These are phyloP conservation scores for Strongylocentrotus purpuratus DNA, from an alignment of 35 echinoderm and acorn worm genomes.

Conservation along the genomic window DNA sequence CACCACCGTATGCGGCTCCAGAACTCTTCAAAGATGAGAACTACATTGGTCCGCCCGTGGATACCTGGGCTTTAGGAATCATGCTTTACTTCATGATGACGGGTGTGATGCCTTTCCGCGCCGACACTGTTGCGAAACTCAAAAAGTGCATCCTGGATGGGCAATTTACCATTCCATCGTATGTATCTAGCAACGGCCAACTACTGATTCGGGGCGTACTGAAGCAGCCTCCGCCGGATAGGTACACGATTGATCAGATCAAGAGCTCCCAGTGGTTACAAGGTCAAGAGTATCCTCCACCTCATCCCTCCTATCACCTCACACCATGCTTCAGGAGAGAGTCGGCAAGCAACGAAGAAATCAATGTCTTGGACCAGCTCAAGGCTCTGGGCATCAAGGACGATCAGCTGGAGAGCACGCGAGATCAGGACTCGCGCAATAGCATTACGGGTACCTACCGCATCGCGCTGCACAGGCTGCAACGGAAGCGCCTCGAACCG, in stretches of 20 bases:
- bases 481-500: conserved; percentile 79
- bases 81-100: conserved; percentile 99
- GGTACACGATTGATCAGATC: conserved; percentile 66
- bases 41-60: conserved; percentile 86
- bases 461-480: conserved; percentile 79
- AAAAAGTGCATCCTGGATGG: conserved; percentile 99
- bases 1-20: conserved; percentile 97
- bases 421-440: conserved; percentile 90
- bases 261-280: conserved; percentile 69
- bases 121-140: conserved; percentile 96
- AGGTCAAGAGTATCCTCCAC: conserved; percentile 84
- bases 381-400: conserved; percentile 83
- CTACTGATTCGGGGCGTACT: conserved; percentile 69
- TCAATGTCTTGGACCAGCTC: conserved; percentile 78
- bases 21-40: conserved; percentile 99
- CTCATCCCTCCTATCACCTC: conserved; percentile 78
- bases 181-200: conserved; percentile 77
- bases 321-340: conserved; percentile 84
- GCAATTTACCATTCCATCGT: conserved; percentile 84
- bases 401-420: conserved; percentile 76
- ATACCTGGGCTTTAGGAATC: conserved; percentile 97
- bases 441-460: conserved; percentile 97
- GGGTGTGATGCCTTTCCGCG: conserved; percentile 95
- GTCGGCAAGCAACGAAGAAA: conserved; percentile 83
- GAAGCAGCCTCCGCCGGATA: conserved; percentile 68